Conservation (phyloP, 2,113 vertebrate species). For the Spea bombifrons region DNA sequence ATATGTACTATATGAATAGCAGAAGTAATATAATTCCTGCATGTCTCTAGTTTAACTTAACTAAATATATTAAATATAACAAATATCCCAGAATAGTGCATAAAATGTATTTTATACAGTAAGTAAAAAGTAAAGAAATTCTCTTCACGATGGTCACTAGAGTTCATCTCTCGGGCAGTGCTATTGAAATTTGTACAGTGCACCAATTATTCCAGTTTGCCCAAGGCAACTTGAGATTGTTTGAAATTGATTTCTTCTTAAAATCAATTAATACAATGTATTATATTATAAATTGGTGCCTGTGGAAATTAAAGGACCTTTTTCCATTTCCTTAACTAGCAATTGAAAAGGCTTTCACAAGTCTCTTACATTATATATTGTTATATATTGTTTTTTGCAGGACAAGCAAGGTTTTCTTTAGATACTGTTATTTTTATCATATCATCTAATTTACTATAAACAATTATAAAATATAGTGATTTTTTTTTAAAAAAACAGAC, state of each 20-base stretch:
- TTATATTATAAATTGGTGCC: slow-evolving; percentile 44
- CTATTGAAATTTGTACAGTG: slow-evolving; percentile 45
- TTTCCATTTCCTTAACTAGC: slow-evolving; percentile 10
- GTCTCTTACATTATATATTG: not conserved
- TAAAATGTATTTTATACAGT: slow-evolving; percentile 36
- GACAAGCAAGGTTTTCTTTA: too few species aligned
- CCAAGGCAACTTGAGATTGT: slow-evolving; percentile 30
- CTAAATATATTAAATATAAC: too few species aligned
- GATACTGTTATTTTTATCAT: too few species aligned
- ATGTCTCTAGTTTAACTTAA: too few species aligned
- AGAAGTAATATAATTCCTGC: too few species aligned
- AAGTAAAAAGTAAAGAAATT: slow-evolving; percentile 26
- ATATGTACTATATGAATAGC: too few species aligned
- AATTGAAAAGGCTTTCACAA: slow-evolving; percentile 16
- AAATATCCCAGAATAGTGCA: too few species aligned
- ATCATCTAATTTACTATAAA: too few species aligned
- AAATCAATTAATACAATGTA: slow-evolving; percentile 49
- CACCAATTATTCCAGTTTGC: slow-evolving; percentile 43
- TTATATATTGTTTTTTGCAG: not conserved
- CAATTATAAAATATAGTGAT: too few species aligned
- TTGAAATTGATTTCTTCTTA: slow-evolving; percentile 47
- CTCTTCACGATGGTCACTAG: slow-evolving; percentile 45
- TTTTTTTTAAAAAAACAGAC: too few species aligned
- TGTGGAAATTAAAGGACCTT: slow-evolving; percentile 31
- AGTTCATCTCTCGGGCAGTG: slow-evolving; percentile 41